Evolutionary conservation across 2,888 invertebrate genomes (phyloP), one percentile per base, ranked within the genome.

Genomic region (Silvanus unidentatus): DNA sequence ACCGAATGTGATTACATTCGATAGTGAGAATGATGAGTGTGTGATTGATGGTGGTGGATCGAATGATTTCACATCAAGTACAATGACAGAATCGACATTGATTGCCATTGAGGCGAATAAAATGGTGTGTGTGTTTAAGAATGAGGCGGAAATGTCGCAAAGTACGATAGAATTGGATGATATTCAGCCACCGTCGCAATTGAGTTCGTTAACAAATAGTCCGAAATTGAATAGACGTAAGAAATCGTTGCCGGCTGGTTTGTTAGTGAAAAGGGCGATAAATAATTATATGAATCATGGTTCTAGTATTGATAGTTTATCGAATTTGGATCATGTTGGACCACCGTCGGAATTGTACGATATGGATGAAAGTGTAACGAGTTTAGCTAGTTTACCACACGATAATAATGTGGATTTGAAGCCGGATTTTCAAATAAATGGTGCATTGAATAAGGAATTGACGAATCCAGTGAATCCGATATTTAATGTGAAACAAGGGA

Each of bases 351-450:
- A 85, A 51, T 55, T 65, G 2, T 45, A 62, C 60, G 91, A 92
- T 57, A n/a, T n/a, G n/a, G n/a, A n/a, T n/a, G n/a, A n/a, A n/a
- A 91, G 90, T 52, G 87, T 90, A 82, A 74, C 86, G 10, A 91
- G 90, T 43, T 86, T 91, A 0, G 85, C 86, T 0, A 91, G 90
- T 64, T 84, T 90, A 45, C 84, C 84, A 16, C 89, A 86, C 0
- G 90, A 90, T 70, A 78, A 84, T 2, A 57, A 53, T 16, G 85
- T 79, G 0, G 88, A 87, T 45, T 22, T 58, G 9, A 64, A 57
- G 44, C 52, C 56, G 1, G 73, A 74, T 34, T 71, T 70, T 14
- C 63, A 72, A 16, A 64, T 72, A 0, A 69, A 72, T 36, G 72
- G 72, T 37, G 45, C 69, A 3, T 63, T 70, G 0, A 62, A 58